phyloP scores from a whole-genome alignment of 2,113 vertebrate species.

The Cygnus buccinator region DNA sequence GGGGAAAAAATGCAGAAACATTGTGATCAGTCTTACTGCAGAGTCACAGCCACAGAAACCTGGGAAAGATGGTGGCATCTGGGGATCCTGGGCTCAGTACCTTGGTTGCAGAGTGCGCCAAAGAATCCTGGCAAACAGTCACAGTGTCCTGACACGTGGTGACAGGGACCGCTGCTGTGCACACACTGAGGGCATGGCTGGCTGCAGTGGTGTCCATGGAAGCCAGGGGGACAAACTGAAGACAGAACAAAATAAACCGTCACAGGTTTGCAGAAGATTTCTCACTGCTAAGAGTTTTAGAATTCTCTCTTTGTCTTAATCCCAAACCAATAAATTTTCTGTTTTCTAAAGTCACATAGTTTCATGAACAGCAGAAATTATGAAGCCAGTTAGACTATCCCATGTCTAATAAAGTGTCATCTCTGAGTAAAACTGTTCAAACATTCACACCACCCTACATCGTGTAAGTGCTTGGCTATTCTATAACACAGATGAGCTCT shows the following conservation, averaged over 20 bases:
- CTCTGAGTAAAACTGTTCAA: neutral
- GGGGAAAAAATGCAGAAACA: neutral
- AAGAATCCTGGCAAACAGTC: slow-evolving; percentile 94
- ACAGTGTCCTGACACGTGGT: slow-evolving; percentile 91
- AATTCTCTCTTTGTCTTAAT: neutral
- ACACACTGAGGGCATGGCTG: slow-evolving; percentile 94
- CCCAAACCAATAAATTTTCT: neutral
- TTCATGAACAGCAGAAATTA: neutral
- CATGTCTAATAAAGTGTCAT: neutral
- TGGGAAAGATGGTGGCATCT: neutral
- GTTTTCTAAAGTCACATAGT: neutral
- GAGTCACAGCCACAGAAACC: neutral
- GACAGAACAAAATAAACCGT: neutral
- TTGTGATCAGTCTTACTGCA: neutral
- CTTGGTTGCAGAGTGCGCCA: slow-evolving; percentile 94
- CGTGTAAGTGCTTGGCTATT: neutral
- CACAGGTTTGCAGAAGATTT: neutral
- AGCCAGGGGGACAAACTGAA: slow-evolving; percentile 92
- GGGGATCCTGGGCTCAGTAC: slow-evolving; percentile 63
- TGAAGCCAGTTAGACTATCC: neutral
- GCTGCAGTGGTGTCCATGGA: slow-evolving; percentile 91
- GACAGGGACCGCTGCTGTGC: slow-evolving; percentile 92
- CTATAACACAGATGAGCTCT: neutral
- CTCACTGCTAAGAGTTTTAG: neutral
- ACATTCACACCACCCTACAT: neutral